A percentile compares a stretch with the other conserved stretches of the same genome.
phyloP scores from a whole-genome alignment of 2,888 invertebrate species.

The Ophion slaviceki region DNA sequence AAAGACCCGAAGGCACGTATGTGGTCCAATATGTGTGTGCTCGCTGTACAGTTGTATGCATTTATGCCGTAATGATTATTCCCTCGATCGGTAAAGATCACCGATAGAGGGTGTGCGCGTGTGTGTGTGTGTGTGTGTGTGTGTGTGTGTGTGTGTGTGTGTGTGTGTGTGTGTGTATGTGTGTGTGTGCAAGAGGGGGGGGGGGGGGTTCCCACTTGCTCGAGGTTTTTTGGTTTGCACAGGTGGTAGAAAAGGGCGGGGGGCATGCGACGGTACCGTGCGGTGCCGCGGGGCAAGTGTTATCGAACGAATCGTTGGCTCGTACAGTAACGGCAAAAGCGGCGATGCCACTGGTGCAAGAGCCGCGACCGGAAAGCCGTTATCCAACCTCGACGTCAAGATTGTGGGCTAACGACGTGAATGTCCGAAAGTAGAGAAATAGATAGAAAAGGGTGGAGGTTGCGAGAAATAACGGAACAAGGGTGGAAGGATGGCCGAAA shows the following conservation, averaged over 20 bases:
- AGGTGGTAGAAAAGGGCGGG: constrained; percentile 3
- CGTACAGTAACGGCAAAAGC: constrained; percentile 46
- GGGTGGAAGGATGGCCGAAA: constrained; percentile 58
- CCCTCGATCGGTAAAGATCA: constrained; percentile 40
- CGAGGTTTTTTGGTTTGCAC: too few relatives aligned
- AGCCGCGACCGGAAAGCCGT: constrained; percentile 39
- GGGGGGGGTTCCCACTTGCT: too few relatives aligned
- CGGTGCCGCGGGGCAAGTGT: constrained; percentile 58
- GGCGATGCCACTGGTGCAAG: constrained; percentile 28
- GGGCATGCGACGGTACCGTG: constrained; percentile 51
- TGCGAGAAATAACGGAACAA: constrained; percentile 59
- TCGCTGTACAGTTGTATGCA: constrained; percentile 12
- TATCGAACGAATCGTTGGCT: constrained; percentile 63
- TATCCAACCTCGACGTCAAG: constrained; percentile 51
- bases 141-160: too few relatives aligned
- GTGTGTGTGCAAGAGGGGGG: background rate
- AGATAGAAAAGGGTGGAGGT: constrained; percentile 12
- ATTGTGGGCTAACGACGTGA: constrained; percentile 23
- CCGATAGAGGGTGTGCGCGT: background rate
- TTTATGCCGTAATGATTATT: constrained; percentile 17
- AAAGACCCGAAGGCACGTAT: constrained; percentile 49
- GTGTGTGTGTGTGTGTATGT: too few relatives aligned
- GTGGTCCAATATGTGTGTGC: constrained; percentile 9
- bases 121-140: too few relatives aligned
- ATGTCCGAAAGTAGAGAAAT: constrained; percentile 29